phyloP scores from a whole-genome alignment of 2,113 vertebrate species.

The Phalacrocorax pelagicus region DNA sequence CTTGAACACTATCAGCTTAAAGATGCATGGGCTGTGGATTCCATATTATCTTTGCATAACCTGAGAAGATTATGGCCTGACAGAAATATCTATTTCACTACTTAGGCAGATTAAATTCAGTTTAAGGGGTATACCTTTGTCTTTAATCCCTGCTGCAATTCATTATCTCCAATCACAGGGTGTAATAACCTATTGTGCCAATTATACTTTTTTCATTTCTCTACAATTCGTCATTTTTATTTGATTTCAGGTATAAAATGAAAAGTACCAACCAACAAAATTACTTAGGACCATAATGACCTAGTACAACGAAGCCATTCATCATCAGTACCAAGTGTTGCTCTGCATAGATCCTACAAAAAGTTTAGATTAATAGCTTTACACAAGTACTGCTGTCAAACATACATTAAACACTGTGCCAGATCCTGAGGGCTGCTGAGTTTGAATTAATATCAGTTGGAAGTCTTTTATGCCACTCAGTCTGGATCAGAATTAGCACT shows the following conservation, averaged over 20 bases:
- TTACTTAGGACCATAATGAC: slow-evolving; percentile 38
- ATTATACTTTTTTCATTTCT: slow-evolving; percentile 40
- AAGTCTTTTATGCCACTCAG: background rate
- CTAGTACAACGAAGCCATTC: slow-evolving; percentile 36
- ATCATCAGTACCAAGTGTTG: slow-evolving; percentile 3
- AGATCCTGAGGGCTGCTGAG: background rate
- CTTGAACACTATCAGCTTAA: background rate
- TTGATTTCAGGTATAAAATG: slow-evolving; percentile 41
- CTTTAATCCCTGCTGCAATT: slow-evolving; percentile 40
- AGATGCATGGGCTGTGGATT: background rate
- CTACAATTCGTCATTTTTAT: slow-evolving; percentile 49
- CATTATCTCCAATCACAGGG: slow-evolving; percentile 4
- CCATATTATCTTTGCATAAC: background rate
- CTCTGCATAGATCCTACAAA: background rate
- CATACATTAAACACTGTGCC: background rate
- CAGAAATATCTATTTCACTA: slow-evolving; percentile 27
- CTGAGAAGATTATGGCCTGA: background rate
- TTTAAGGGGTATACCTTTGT: background rate
- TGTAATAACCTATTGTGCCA: slow-evolving; percentile 36
- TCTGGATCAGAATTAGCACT: background rate
- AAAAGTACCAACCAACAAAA: slow-evolving; percentile 54
- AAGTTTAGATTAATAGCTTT: slow-evolving; percentile 40
- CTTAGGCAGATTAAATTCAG: background rate
- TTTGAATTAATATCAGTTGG: slow-evolving; percentile 1
- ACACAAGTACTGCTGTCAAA: slow-evolving; percentile 8